Evolutionary conservation across 2,888 invertebrate genomes (phyloP).

Genomic region (Lycia hirtaria): DNA sequence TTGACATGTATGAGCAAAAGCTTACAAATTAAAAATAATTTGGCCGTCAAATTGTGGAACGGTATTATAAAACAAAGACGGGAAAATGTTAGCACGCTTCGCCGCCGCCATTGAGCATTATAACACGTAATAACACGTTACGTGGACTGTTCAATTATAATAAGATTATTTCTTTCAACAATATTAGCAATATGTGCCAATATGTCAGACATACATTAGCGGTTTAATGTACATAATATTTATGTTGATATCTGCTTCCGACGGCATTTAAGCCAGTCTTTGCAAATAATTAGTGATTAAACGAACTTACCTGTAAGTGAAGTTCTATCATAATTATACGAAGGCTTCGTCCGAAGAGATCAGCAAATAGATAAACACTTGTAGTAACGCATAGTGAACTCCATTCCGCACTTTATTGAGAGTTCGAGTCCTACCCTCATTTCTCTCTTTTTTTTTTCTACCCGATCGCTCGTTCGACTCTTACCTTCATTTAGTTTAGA

Average conservation of each 20-base stretch:
- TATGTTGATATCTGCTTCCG: background rate
- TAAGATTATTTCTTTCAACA: constrained; percentile 53
- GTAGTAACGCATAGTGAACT: too few species aligned
- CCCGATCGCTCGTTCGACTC: too few species aligned
- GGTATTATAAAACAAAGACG: constrained; percentile 72
- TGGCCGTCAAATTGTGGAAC: constrained; percentile 78
- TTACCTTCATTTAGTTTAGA: too few species aligned
- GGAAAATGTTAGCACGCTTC: constrained; percentile 76
- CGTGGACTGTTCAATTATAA: constrained; percentile 58
- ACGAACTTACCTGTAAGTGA: too few species aligned
- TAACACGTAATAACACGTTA: constrained; percentile 38
- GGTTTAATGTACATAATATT: constrained; percentile 7
- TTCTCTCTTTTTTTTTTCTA: too few species aligned
- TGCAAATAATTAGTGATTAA: too few species aligned
- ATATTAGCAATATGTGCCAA: constrained; percentile 50
- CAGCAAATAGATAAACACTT: too few species aligned
- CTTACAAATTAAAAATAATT: constrained; percentile 66
- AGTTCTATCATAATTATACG: too few species aligned
- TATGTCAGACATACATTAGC: constrained; percentile 44
- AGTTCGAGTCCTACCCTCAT: too few species aligned
- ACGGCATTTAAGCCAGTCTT: too few species aligned
- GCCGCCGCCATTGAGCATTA: constrained; percentile 49
- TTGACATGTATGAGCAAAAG: constrained; percentile 31
- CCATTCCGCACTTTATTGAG: too few species aligned
- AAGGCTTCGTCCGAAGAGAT: too few species aligned